These are phyloP conservation scores for Encarsia formosa DNA, from an alignment of 2,888 invertebrate species.

Conservation along the genomic window DNA sequence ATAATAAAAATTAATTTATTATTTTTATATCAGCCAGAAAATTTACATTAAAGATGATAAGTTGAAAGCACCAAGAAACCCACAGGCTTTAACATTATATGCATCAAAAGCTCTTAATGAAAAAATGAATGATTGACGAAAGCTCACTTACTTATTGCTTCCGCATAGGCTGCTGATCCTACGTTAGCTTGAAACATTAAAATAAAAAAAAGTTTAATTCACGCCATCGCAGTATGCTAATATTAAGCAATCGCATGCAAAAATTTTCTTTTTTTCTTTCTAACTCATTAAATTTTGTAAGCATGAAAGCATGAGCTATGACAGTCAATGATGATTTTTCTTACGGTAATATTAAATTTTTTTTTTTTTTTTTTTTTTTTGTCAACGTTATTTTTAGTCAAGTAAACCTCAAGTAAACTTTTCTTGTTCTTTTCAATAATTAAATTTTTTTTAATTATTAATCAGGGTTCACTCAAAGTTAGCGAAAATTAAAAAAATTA, in stretches of 20 bases:
- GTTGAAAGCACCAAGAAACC: no score
- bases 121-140: slow-evolving; percentile 19
- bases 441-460: no score
- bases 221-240: slow-evolving; percentile 16
- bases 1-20: no score
- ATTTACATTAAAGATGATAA: no score
- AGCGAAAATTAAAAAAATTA: no score
- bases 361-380: background rate
- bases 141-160: slow-evolving; percentile 47
- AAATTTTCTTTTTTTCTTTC: no score
- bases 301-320: slow-evolving; percentile 16
- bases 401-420: background rate
- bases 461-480: no score
- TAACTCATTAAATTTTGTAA: slow-evolving; percentile 1
- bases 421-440: no score
- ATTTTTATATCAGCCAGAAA: no score
- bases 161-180: slow-evolving; percentile 43
- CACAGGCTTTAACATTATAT: background rate
- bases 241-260: slow-evolving; percentile 12
- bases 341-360: background rate
- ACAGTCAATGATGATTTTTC: slow-evolving; percentile 4
- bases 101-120: background rate
- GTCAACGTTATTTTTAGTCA: background rate
- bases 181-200: slow-evolving; percentile 48
- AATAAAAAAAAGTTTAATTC: slow-evolving; percentile 28